Evolutionary conservation across 2,797 vertebrate genomes (phyloP), one percentile per base, ranked within the genome.

Genomic region (Toxotes lorentzi): DNA sequence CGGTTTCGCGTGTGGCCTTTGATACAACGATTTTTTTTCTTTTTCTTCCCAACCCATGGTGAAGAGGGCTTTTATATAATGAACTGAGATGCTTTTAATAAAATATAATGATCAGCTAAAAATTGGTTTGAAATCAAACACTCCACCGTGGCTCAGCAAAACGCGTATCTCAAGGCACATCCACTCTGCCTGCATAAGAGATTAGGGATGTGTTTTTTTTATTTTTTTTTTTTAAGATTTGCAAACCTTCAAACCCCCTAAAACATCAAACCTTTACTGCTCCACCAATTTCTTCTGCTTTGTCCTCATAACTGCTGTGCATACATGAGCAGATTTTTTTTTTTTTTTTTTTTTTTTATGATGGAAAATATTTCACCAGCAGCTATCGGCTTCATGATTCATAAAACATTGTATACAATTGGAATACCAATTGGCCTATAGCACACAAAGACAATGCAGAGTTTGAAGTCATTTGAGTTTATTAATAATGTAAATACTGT

Each of bases 91-190:
- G 79, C 89, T 86, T 93, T 92, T 91, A 92, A 94, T 93, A 91
- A 93, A 94, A 92, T 88, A 91, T 92, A 92, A 95, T 88, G 87
- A 94, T 93, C 93, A 92, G 90, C 91, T 91, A 93, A 95, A 94
- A 93, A 88, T 79, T 86, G 89, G 86, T 91, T 88, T 79, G 84
- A 94, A 93, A 93, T 94, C 91, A 93, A 93, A 92, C 91, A 88
- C 86, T 87, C 85, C 87, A 74, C 69, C 63, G 79, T 92, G 87
- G 84, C 90, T 93, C 91, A 92, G 92, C 92, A 93, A 92, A 94
- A 92, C 10, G 76, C 41, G 56, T 93, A 87, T 94, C 93, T 95
- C 86, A 90, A 89, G 91, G 93, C 92, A 74, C 86, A 91, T 88
- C 86, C 81, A 90, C 88, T 74, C 71, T 34, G 86, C 78, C 90